Evolutionary conservation across 2,888 invertebrate species (phyloP), one percentile per base, ranked within the genome.

Genomic region (Clusia tigrina): DNA sequence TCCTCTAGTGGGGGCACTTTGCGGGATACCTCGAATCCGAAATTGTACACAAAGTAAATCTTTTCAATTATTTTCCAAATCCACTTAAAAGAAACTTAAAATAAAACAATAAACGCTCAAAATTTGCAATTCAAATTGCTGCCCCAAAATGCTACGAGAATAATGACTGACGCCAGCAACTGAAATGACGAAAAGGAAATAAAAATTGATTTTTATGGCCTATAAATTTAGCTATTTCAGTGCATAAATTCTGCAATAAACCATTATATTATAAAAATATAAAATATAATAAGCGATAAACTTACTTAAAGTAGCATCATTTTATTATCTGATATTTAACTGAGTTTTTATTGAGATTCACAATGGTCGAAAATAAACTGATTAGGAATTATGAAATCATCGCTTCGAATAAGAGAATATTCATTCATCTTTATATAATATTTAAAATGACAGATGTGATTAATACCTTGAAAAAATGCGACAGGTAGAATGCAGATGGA

Each of bases 41-140:
- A 48, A 18, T 48, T 48, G 48, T 48, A 20, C 22, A 22, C 48
- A 22, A 22, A 48, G 22, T 48, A 48, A 48, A 48, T 48, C 48
- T 18, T 48, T 48, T 48, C 48, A 48, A 48, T 48, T 48, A 48
- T 48, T 48, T 22, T 48, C 18, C 20, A 22, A 42, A 15, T 20
- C 18, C 48, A 51, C 32, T 48, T 51, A 58, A 58, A 58, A 54
- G 24, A 42, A 20, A 24, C 38, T 25, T 60, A 17, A 60, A 54
- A 60, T 60, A 42, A n/a, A 60, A 60, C 59, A 60, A 54, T 60
- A 54, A 60, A 60, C 38, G 42, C 25, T 23, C 42, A 24, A 54
- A 18, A 60, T 60, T 60, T 60, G 59, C 59, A 60, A 60, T 53
- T 54, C 59, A 60, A 42, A 60, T 60, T 54, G 20, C 42, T 38